Percentiles rank a stretch among this genome's conserved stretches.
These are phyloP conservation scores for Polypterus senegalus DNA, from an alignment of 2,113 vertebrate species.

Conservation along the genomic window DNA sequence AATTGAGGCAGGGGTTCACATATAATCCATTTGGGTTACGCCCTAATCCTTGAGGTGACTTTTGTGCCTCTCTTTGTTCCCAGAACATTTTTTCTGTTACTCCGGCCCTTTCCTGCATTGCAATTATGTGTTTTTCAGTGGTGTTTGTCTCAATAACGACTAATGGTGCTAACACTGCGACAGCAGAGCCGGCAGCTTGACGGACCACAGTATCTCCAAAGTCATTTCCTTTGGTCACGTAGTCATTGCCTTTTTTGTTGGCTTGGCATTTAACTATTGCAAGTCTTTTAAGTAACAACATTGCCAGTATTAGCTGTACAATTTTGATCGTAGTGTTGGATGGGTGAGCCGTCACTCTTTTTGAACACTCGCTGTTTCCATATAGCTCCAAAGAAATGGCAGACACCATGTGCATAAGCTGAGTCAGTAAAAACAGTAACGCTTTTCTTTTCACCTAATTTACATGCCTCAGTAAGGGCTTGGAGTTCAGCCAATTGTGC, in stretches of 20 bases:
- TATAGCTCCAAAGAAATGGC: background rate
- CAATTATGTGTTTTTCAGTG: too few species aligned
- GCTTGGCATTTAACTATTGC: background rate
- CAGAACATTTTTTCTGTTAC: too few species aligned
- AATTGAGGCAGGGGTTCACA: background rate
- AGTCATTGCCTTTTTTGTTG: background rate
- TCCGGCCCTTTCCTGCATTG: too few species aligned
- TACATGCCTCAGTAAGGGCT: constrained; percentile 1
- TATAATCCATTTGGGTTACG: background rate
- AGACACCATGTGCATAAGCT: constrained; percentile 4
- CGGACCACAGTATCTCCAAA: background rate
- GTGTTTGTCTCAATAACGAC: background rate
- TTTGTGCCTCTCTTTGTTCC: too few species aligned
- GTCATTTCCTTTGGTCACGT: background rate
- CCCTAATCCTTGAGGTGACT: background rate
- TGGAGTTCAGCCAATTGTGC: constrained; percentile 5
- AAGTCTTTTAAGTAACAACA: background rate
- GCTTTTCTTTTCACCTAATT: background rate
- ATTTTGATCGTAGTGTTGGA: too few species aligned
- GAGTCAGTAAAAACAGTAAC: constrained; percentile 6
- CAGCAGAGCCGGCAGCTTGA: background rate
- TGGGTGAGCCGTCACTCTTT: too few species aligned
- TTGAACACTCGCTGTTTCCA: constrained; percentile 1
- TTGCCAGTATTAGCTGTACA: background rate
- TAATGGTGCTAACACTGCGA: background rate